Percentiles rank a stretch among this genome's conserved stretches.
Evolutionary conservation across 2,113 vertebrate genomes (phyloP).

Genomic region (Coptodon bakossiorum): DNA sequence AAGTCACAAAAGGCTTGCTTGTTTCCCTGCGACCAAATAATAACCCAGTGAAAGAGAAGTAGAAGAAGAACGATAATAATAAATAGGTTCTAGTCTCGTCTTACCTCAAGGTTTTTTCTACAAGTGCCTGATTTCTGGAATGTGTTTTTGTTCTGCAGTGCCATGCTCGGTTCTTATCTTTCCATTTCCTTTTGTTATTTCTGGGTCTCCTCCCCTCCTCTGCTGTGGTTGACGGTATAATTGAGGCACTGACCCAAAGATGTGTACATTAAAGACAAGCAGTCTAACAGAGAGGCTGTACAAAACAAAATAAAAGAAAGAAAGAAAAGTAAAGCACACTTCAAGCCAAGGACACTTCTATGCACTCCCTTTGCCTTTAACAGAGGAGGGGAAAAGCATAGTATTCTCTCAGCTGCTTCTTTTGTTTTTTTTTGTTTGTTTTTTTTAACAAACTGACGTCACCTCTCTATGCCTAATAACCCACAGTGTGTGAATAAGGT

Average conservation of each 20-base stretch:
- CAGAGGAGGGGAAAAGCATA: slow-evolving; percentile 7
- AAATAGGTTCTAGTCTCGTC: slow-evolving; percentile 32
- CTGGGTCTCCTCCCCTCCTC: slow-evolving; percentile 10
- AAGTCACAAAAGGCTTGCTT: background rate
- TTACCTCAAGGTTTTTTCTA: slow-evolving; percentile 62
- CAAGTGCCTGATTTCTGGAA: slow-evolving; percentile 72
- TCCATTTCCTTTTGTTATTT: slow-evolving; percentile 13
- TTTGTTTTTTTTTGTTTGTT: background rate
- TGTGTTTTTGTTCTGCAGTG: slow-evolving; percentile 57
- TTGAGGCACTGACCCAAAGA: slow-evolving; percentile 53
- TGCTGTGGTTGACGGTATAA: slow-evolving; percentile 5
- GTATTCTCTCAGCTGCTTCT: slow-evolving; percentile 29
- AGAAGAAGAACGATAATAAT: background rate
- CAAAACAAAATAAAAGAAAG: background rate
- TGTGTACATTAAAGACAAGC: slow-evolving; percentile 19
- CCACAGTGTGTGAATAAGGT: slow-evolving; percentile 50
- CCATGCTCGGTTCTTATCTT: slow-evolving; percentile 33
- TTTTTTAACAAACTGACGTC: slow-evolving; percentile 16
- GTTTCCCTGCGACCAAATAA: slow-evolving; percentile 24
- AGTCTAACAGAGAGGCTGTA: slow-evolving; percentile 1
- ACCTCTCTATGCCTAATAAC: slow-evolving; percentile 15
- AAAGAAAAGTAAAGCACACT: slow-evolving; percentile 36
- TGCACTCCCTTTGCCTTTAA: slow-evolving; percentile 55
- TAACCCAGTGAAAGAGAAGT: background rate
- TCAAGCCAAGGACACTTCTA: slow-evolving; percentile 57